A percentile compares a stretch with the other conserved stretches of the same genome.
phyloP scores from a whole-genome alignment of 2,797 vertebrate species.

The Poecilia wingei region DNA sequence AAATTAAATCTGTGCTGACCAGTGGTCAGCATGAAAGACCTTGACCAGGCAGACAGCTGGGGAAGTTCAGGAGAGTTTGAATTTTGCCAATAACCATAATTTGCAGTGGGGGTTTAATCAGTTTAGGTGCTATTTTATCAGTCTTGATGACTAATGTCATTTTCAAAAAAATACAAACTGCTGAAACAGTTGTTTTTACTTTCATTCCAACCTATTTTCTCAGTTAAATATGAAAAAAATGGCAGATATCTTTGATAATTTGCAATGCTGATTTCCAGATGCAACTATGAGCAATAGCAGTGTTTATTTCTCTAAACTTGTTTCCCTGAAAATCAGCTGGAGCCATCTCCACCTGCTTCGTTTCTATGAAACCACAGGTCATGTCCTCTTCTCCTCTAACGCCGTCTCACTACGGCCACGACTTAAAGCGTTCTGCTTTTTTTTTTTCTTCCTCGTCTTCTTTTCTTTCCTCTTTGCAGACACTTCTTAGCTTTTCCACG shows the following conservation, averaged over 20 bases:
- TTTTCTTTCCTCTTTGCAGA: not conserved
- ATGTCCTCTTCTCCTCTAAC: conserved; percentile 39
- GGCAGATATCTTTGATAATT: not conserved
- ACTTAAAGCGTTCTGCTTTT: conserved; percentile 8
- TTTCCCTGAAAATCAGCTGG: conserved; percentile 38
- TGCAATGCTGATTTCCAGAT: not conserved
- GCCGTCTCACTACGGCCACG: conserved; percentile 20
- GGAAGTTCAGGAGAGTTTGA: not conserved
- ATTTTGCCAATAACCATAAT: not conserved
- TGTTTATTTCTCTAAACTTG: conserved; percentile 20
- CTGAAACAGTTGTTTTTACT: not conserved
- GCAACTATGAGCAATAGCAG: not conserved
- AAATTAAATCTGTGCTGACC: not conserved
- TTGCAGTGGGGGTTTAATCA: not conserved
- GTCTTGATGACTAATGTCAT: not conserved
- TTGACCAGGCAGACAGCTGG: not conserved
- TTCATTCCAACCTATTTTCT: not conserved
- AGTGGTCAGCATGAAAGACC: too few species aligned
- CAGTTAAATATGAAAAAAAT: not conserved
- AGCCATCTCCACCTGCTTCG: conserved; percentile 36
- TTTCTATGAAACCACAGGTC: conserved; percentile 36
- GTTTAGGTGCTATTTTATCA: not conserved
- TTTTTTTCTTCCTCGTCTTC: not conserved
- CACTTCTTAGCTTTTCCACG: conserved; percentile 8
- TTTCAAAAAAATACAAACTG: not conserved